These are phyloP conservation scores for Macrostomum lignano DNA, from an alignment of 1,140 invertebrate species.

Conservation along the genomic window DNA sequence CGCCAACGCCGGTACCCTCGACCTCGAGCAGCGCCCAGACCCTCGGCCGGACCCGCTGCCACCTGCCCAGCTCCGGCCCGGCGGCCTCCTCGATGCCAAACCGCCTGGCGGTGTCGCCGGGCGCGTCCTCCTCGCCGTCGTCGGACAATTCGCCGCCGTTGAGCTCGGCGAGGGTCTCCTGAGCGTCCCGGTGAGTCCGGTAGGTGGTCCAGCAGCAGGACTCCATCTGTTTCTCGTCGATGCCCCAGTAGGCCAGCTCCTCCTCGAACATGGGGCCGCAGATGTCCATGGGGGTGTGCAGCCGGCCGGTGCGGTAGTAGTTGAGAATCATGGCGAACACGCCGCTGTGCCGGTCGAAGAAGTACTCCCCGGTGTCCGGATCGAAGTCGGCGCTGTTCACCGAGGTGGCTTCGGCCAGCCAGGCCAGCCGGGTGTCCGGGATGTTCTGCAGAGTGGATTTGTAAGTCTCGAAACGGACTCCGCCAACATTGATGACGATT, in stretches of 20 bases:
- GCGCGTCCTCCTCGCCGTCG: slow-evolving; percentile 8
- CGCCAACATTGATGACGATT: slow-evolving; percentile 80
- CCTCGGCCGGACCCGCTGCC: slow-evolving; percentile 13
- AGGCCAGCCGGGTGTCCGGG: slow-evolving; percentile 20
- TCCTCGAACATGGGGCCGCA: slow-evolving; percentile 9
- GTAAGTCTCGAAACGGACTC: slow-evolving; percentile 75
- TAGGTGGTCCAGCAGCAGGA: slow-evolving; percentile 25
- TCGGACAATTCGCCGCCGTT: slow-evolving; percentile 11
- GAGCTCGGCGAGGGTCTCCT: slow-evolving; percentile 19
- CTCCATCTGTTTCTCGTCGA: slow-evolving; percentile 26
- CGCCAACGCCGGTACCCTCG: too few relatives aligned
- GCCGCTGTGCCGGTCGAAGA: slow-evolving; percentile 24
- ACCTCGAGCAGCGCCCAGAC: slow-evolving; percentile 21
- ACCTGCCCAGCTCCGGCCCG: slow-evolving; percentile 9
- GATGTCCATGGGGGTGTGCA: slow-evolving; percentile 10
- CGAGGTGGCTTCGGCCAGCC: slow-evolving; percentile 17
- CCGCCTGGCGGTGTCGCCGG: slow-evolving; percentile 8
- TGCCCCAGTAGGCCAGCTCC: slow-evolving; percentile 9
- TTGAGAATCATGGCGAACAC: slow-evolving; percentile 26
- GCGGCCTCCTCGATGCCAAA: slow-evolving; percentile 19
- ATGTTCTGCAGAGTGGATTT: slow-evolving; percentile 31
- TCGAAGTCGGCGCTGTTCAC: slow-evolving; percentile 18
- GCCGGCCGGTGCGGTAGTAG: slow-evolving; percentile 22
- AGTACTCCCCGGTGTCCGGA: slow-evolving; percentile 17
- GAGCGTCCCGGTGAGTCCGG: slow-evolving; percentile 15